Evolutionary conservation across 2,888 invertebrate genomes (phyloP).

Genomic region (Sarcophaga rosellei): DNA sequence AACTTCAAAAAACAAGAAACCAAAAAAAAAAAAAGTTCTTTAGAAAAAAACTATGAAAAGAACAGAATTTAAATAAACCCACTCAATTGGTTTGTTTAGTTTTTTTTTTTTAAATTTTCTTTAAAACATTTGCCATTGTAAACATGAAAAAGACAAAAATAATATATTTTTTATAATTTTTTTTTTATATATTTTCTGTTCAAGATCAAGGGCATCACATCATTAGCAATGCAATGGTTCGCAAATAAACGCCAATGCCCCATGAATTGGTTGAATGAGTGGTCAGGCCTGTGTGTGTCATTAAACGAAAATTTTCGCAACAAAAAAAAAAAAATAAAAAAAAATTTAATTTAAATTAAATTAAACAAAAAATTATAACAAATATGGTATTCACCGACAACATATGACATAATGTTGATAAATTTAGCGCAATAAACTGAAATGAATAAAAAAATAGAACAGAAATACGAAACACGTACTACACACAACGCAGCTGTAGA

Average conservation of each 20-base stretch:
- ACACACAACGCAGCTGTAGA: too few species aligned
- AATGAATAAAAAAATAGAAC: too few species aligned
- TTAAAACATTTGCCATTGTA: neutral
- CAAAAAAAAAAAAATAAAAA: too few species aligned
- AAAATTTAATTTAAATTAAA: too few species aligned
- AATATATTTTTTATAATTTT: too few species aligned
- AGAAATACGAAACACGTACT: too few species aligned
- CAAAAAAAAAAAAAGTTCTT: neutral
- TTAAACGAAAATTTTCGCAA: too few species aligned
- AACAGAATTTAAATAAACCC: neutral
- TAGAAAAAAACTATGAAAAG: neutral
- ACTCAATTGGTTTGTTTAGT: neutral
- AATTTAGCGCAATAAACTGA: neutral
- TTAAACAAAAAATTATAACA: too few species aligned
- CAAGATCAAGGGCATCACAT: constrained; percentile 63
- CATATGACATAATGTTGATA: constrained; percentile 1
- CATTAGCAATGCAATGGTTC: constrained; percentile 42
- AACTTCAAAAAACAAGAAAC: neutral
- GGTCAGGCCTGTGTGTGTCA: too few species aligned
- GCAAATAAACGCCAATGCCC: constrained; percentile 1
- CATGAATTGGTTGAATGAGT: too few species aligned
- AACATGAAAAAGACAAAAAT: too few species aligned
- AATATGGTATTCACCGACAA: too few species aligned
- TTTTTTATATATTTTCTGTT: constrained; percentile 37
- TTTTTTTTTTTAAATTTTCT: neutral